Conservation (phyloP, 2,113 vertebrate genomes). For the Eidolon helvum region DNA sequence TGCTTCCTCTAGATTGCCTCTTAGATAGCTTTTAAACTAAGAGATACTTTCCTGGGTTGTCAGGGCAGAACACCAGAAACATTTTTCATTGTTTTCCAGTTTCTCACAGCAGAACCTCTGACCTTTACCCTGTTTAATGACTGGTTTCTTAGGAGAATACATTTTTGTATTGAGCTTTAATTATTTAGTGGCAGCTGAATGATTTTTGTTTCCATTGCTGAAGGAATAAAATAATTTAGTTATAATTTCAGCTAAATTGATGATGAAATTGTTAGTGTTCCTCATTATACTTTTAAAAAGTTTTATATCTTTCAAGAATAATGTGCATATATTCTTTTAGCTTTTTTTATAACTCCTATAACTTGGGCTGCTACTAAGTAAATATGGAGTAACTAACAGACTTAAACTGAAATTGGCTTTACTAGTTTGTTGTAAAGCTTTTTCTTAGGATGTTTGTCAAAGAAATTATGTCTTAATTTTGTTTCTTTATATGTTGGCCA, state of each 20-base stretch:
- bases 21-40: not conserved
- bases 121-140: not conserved
- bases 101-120: not conserved
- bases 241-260: not conserved
- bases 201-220: not conserved
- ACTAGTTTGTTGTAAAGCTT: not conserved
- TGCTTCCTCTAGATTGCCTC: not conserved
- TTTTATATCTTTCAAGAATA: not conserved
- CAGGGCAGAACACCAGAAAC: not conserved
- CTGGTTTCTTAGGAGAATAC: not conserved
- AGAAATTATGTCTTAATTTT: not conserved
- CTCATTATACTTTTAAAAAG: not conserved
- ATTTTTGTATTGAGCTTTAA: not conserved
- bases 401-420: not conserved
- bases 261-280: not conserved
- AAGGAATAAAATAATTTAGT: conserved; percentile 6
- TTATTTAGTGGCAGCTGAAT: not conserved
- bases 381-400: not conserved
- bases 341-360: not conserved
- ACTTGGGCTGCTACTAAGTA: not conserved
- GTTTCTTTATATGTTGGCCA: not conserved
- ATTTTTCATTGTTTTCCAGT: not conserved
- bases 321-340: not conserved
- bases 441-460: not conserved
- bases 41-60: not conserved